Evolutionary conservation across 1,140 invertebrate species (phyloP), one percentile per base, ranked within the genome.

Genomic region (Drosophila nikananu): DNA sequence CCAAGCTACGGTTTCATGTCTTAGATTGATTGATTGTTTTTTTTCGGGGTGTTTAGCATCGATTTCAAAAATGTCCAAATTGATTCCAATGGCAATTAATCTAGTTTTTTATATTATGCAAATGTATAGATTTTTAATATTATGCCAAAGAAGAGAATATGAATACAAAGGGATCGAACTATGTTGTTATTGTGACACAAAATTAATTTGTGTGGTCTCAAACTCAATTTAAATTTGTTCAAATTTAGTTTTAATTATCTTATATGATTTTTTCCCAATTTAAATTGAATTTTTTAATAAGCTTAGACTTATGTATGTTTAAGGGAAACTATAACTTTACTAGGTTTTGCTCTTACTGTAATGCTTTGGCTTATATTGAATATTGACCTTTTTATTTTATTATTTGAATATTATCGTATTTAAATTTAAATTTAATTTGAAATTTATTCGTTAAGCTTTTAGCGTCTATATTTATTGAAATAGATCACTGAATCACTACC

Each of bases 21-120:
- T 46, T n/a, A 41, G 41, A 67, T 64, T 67, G 64, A 67, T 64
- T 64, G 59, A 46, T 35, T 39, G 39, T 5, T 37, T 25, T 12
- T 13, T 44, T 6, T 21, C 27, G 57, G 55, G 13, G 12, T 62
- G 30, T 32, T 62, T 62, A 55, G 60, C 60, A 66, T 37, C 30
- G 30, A 25, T 30, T 60, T 58, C 52, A 17, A 39, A 37, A 37
- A 55, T 55, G 54, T 55, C 54, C n/a, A 55, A 55, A 55, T 55
- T 39, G 54, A 39, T 57, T 57, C 37, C 15, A 15, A 7, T 23
- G 15, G 21, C 35, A 39, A 39, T 57, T 57, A 57, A 44, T 62
- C 21, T 44, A 12, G 23, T 52, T 32, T 54, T 30, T 54, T 52
- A 27, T n/a, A 7, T n/a, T 54, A 52, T 54, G 13, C 19, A 17